Percentiles rank a stretch among this genome's conserved stretches.
Evolutionary conservation across 2,888 invertebrate genomes (phyloP).

Genomic region (Tetranychus piercei): DNA sequence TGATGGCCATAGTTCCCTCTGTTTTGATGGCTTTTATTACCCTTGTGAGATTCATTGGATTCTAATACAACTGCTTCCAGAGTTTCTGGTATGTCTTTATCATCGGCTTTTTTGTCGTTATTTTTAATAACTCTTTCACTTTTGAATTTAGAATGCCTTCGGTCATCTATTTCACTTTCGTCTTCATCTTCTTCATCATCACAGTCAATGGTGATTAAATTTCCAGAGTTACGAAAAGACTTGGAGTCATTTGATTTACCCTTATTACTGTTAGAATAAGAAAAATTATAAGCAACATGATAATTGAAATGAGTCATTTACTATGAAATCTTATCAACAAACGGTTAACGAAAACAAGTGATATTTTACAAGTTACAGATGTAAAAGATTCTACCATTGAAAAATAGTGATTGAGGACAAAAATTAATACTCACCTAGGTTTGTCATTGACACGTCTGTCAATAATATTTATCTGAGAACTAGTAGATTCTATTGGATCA

Average conservation of each 20-base stretch:
- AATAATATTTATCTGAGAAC: not conserved
- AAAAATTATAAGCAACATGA: not conserved
- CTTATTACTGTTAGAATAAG: not conserved
- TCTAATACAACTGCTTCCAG: conserved; percentile 9
- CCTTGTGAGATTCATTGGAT: not conserved
- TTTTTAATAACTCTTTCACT: conserved; percentile 1
- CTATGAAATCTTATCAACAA: not conserved
- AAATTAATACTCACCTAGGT: not conserved
- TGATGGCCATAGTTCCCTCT: not conserved
- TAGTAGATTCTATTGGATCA: not conserved
- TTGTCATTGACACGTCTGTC: conserved; percentile 4
- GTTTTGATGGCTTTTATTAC: not conserved
- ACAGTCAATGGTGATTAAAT: conserved; percentile 1
- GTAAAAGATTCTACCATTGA: not conserved
- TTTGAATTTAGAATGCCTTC: conserved; percentile 3
- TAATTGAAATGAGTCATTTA: too few species aligned
- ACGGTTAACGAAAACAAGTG: not conserved
- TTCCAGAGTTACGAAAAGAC: not conserved
- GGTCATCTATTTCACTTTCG: not conserved
- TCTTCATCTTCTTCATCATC: conserved; percentile 7
- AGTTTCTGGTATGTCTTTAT: conserved; percentile 6
- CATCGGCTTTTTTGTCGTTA: not conserved
- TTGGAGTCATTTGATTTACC: not conserved
- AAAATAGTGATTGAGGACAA: not conserved
- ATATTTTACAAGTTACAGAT: too few species aligned